Percentiles rank a stretch among this genome's conserved stretches.
phyloP scores from a whole-genome alignment of 2,113 vertebrate genomes.

The Nymphicus hollandicus region DNA sequence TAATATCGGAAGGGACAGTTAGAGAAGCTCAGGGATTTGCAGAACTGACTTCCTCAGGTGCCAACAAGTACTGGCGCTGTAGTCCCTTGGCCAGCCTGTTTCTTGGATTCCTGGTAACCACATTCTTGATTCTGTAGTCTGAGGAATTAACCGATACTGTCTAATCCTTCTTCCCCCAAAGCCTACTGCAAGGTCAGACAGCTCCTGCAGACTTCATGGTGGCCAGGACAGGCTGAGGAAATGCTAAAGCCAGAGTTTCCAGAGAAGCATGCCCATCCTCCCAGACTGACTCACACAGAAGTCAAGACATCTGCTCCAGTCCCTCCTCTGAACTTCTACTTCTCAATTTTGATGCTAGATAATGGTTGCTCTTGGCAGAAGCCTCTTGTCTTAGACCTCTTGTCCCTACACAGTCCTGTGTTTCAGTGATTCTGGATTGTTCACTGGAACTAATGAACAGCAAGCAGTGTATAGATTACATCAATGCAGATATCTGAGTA shows the following conservation, averaged over 20 bases:
- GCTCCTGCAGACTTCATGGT: background rate
- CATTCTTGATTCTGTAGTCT: background rate
- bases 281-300: background rate
- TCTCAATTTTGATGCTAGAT: background rate
- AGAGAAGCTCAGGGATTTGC: background rate
- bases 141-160: background rate
- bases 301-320: background rate
- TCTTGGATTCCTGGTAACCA: background rate
- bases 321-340: background rate
- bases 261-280: background rate
- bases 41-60: background rate
- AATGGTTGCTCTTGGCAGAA: background rate
- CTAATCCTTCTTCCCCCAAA: background rate
- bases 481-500: background rate
- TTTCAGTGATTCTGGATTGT: background rate
- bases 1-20: background rate
- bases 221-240: background rate
- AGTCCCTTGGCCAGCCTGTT: background rate
- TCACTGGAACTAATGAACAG: background rate
- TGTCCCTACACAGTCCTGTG: background rate
- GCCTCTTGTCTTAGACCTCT: background rate
- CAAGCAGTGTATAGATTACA: background rate
- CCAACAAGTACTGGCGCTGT: accelerated
- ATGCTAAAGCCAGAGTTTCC: background rate
- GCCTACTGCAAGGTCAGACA: background rate